Conservation (phyloP, 2,888 invertebrate genomes). For the Cataglyphis livida region DNA sequence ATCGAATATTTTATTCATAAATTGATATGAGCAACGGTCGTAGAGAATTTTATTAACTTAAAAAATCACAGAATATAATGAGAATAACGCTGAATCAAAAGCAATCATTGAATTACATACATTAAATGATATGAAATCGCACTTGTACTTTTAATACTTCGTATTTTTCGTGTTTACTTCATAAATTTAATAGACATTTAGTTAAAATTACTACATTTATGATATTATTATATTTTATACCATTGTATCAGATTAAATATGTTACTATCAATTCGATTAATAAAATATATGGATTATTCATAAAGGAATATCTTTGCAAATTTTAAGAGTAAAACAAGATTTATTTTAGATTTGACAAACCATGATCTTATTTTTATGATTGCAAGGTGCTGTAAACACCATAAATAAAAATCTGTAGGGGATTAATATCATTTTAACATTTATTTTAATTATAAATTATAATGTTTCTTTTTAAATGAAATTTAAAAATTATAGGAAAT, state of each 20-base stretch:
- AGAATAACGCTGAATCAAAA: conserved; percentile 10
- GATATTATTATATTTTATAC: too few species aligned
- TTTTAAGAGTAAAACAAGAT: not conserved
- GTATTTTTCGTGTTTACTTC: not conserved
- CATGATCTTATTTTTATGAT: not conserved
- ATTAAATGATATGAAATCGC: conserved; percentile 10
- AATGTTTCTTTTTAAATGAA: too few species aligned
- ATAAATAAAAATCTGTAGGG: not conserved
- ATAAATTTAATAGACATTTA: too few species aligned
- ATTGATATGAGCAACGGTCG: conserved; percentile 19
- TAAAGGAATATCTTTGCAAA: not conserved
- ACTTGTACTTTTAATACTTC: not conserved
- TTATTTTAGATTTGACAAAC: not conserved
- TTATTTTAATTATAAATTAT: not conserved
- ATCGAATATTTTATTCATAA: conserved; percentile 50
- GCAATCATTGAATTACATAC: conserved; percentile 1
- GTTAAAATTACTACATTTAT: too few species aligned
- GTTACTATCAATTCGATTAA: not conserved
- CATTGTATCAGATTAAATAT: too few species aligned
- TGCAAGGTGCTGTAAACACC: too few species aligned
- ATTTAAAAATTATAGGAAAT: too few species aligned
- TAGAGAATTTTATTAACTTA: conserved; percentile 46
- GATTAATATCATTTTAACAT: not conserved
- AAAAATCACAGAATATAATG: conserved; percentile 38
- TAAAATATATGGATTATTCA: not conserved